Percentiles rank a stretch among this genome's conserved stretches.
Evolutionary conservation across 2,113 vertebrate genomes (phyloP).

Genomic region (Vulpes lagopus): DNA sequence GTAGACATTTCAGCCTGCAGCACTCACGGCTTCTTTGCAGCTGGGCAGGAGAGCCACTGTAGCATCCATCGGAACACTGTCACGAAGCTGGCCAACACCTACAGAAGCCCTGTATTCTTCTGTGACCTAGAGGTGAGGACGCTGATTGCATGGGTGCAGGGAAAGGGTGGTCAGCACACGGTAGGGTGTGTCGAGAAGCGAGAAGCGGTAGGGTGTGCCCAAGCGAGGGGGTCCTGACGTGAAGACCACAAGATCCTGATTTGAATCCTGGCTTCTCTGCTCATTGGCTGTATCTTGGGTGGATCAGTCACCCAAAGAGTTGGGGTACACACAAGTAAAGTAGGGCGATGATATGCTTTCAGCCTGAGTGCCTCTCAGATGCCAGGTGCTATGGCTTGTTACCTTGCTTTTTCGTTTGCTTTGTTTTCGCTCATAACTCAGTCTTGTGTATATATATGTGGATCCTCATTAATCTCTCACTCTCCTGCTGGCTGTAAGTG

Average conservation of each 20-base stretch:
- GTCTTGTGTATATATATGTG: too few relatives aligned
- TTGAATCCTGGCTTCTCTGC: background rate
- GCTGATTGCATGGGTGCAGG: accelerated
- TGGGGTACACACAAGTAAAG: background rate
- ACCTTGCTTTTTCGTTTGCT: background rate
- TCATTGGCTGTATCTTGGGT: background rate
- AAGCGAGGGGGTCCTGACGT: accelerated
- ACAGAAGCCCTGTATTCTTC: conserved; percentile 86
- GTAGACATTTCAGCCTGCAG: accelerated
- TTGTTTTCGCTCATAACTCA: background rate
- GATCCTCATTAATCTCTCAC: background rate
- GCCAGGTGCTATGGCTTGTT: background rate
- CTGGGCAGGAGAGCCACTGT: conserved; percentile 83
- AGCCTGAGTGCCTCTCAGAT: background rate
- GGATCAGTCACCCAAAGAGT: background rate
- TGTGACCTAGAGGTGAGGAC: conserved; percentile 88
- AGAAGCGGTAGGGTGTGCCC: background rate
- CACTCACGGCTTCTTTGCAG: conserved; percentile 71
- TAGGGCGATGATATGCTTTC: background rate
- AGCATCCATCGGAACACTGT: conserved; percentile 77
- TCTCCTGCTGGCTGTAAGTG: background rate
- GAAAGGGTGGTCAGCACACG: background rate
- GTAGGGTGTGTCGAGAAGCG: accelerated
- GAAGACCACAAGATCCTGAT: background rate
- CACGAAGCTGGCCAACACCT: conserved; percentile 81